Evolutionary conservation across 30 jellyfish, hydroid and myxozoan genomes (phyloP), one percentile per base, ranked within the genome.

Genomic region (Aurelia aurita): DNA sequence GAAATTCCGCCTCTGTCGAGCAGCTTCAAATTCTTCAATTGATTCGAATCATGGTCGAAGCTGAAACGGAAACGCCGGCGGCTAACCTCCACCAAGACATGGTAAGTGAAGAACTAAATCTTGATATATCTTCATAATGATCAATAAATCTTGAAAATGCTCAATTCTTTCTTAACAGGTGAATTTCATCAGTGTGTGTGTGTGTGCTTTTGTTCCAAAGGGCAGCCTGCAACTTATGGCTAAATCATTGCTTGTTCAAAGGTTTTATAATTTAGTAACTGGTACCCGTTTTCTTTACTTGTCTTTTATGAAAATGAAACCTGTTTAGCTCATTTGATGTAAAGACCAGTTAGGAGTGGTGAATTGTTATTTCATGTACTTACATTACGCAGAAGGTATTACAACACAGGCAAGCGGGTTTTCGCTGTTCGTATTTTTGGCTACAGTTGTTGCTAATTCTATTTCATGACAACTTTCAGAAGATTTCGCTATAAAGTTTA

Each of bases 261-360:
- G 93, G 93, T 83, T 72, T 83, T 83, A 83, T 69, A 75, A 59
- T 75, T 83, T 67, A 55, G 25, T 53, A 58, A 70, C 93, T 79
- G 93, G 93, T 83, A 83, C 93, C 93, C 44, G 93, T 83, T 39
- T 49, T 69, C 80, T 69, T 71, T 83, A 86, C 93, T 83, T 83
- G 93, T 83, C 44, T 83, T 67, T 83, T 5, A 65, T 9, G 78
- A 61, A 61, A 59, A 14, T 19, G 49, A 80, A 80, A 72, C 89
- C 65, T 79, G 72, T 63, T 65, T 66, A 21, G 74, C 90, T 80
- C 90, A 80, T 80, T 80, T 80, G 67, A 64, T 63, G 90, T 26
- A 65, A 18, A 76, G 59, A 76, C 77, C 87, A 76, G 85, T 73
- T 55, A 39, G 51, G 16, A 39, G 67, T 26, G 29, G 67, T 55